phyloP scores from a whole-genome alignment of 2,888 invertebrate species.

The Trichogramma evanescens region DNA sequence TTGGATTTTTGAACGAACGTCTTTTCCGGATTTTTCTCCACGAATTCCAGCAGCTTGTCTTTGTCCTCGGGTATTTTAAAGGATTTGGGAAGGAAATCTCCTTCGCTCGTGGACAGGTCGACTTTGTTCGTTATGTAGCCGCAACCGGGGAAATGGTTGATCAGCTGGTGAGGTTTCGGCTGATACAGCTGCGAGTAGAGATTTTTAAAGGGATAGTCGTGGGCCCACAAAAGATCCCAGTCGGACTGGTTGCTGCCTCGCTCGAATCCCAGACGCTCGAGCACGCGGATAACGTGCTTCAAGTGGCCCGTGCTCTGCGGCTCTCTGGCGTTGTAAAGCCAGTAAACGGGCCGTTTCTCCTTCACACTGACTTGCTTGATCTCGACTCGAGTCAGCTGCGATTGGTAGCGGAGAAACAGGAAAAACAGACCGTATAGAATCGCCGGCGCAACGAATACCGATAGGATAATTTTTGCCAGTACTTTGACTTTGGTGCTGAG shows the following conservation, averaged over 20 bases:
- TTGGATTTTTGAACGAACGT: constrained; percentile 89
- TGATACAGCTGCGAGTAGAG: constrained; percentile 53
- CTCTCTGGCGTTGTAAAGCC: constrained; percentile 53
- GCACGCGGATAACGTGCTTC: constrained; percentile 72
- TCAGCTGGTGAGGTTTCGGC: constrained; percentile 66
- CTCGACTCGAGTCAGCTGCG: constrained; percentile 9
- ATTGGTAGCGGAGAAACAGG: constrained; percentile 27
- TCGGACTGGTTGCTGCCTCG: constrained; percentile 52
- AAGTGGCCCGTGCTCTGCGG: constrained; percentile 58
- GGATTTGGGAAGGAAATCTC: constrained; percentile 76
- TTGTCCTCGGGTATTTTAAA: constrained; percentile 78
- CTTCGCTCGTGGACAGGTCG: constrained; percentile 72
- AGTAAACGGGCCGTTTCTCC: constrained; percentile 48
- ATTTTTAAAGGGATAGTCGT: constrained; percentile 79
- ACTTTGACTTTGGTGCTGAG: constrained; percentile 33
- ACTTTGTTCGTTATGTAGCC: constrained; percentile 91
- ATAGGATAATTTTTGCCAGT: constrained; percentile 31
- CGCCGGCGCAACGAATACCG: constrained; percentile 28
- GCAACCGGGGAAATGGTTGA: constrained; percentile 92
- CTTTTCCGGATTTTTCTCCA: constrained; percentile 58
- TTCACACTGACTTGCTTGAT: constrained; percentile 18
- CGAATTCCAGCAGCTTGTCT: constrained; percentile 63
- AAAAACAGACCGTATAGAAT: constrained; percentile 31
- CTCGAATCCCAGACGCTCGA: constrained; percentile 69
- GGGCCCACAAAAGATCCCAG: constrained; percentile 91